Conservation (phyloP, 1,140 invertebrate genomes). For the Papilio aristodemus region DNA sequence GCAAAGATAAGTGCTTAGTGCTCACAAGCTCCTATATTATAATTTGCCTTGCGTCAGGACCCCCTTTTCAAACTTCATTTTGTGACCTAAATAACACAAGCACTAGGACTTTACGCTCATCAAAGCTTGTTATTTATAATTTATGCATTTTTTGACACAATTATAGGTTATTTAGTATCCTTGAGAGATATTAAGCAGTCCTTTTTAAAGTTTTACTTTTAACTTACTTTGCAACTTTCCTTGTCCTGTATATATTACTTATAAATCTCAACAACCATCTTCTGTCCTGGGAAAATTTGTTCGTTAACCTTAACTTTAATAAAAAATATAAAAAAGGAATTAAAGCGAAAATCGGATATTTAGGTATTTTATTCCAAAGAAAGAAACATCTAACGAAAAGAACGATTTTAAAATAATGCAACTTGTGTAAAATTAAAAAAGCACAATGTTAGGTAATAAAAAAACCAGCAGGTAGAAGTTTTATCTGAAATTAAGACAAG, state of each 20-base stretch:
- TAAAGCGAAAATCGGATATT: no score
- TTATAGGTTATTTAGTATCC: not conserved
- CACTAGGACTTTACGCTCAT: conserved; percentile 12
- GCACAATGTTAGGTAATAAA: not conserved
- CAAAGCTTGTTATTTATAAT: not conserved
- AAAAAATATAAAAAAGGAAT: no score
- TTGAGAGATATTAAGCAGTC: not conserved
- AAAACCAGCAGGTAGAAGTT: not conserved
- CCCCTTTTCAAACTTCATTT: conserved; percentile 23
- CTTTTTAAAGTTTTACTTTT: conserved; percentile 3
- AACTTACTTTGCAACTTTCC: not conserved
- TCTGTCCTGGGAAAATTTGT: no score
- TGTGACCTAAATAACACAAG: conserved; percentile 24
- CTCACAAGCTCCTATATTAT: conserved; percentile 20
- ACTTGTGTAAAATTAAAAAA: no score
- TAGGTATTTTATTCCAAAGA: no score
- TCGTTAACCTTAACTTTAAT: no score
- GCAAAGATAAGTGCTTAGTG: conserved; percentile 29
- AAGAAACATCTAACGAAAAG: no score
- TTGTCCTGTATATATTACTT: not conserved
- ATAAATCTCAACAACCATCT: no score
- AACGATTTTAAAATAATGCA: no score
- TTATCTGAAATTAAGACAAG: not conserved
- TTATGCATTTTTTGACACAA: conserved; percentile 17
- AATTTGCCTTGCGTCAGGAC: conserved; percentile 14